Conservation (phyloP, 1,140 invertebrate species). For the Akabosia matsudoensis region DNA sequence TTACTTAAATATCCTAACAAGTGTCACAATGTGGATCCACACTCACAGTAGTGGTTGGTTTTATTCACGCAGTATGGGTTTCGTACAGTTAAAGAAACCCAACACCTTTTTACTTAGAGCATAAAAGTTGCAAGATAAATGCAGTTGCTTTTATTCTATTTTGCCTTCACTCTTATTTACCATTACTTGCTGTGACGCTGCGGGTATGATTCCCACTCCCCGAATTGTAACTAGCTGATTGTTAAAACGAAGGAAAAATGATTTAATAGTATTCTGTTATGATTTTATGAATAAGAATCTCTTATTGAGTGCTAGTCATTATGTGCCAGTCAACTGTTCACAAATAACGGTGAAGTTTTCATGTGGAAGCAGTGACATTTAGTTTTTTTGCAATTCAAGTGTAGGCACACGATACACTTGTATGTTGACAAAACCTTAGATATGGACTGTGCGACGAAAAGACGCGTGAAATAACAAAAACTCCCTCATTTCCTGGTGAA, state of each 20-base stretch:
- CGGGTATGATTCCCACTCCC: background rate
- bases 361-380: constrained; percentile 14
- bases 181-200: background rate
- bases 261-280: constrained; percentile 5
- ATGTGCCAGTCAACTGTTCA: constrained; percentile 37
- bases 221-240: background rate
- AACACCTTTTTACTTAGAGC: no score
- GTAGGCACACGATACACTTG: background rate
- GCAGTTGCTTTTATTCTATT: background rate
- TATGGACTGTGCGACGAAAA: background rate
- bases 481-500: no score
- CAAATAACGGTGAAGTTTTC: background rate
- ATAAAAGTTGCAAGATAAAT: no score
- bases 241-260: background rate
- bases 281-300: constrained; percentile 34
- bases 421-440: background rate
- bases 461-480: no score
- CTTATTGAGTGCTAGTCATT: constrained; percentile 45
- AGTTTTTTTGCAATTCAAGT: constrained; percentile 7
- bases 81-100: no score
- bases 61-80: no score
- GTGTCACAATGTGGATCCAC: no score
- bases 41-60: no score
- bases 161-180: background rate
- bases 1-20: no score